Conservation (phyloP, 1,140 invertebrate species). For the Pinna nobilis region DNA sequence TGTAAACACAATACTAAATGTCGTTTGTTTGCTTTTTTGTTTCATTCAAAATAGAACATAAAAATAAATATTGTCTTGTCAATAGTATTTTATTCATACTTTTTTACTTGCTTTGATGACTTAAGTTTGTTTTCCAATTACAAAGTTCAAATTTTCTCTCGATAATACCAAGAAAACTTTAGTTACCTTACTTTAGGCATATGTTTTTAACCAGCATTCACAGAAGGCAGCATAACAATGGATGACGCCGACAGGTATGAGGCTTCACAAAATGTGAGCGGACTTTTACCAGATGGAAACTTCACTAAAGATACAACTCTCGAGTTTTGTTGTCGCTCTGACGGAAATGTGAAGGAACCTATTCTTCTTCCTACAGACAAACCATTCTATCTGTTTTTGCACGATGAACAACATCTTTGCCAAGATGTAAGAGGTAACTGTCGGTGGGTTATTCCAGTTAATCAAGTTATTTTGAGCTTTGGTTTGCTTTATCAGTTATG, state of each 20-base stretch:
- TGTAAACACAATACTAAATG: no score
- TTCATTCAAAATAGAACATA: no score
- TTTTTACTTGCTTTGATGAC: no score
- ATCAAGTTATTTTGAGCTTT: not conserved
- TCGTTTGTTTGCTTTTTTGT: no score
- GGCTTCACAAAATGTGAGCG: not conserved
- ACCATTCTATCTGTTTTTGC: conserved; percentile 46
- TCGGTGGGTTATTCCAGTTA: not conserved
- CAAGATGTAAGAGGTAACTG: conserved; percentile 46
- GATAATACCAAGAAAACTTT: no score
- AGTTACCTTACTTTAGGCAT: no score
- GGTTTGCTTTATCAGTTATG: not conserved
- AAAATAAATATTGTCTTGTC: no score
- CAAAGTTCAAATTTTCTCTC: no score
- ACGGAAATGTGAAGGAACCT: conserved; percentile 29
- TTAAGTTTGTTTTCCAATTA: no score
- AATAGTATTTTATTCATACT: no score
- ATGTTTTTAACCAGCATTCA: conserved; percentile 30
- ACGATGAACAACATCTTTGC: conserved; percentile 25
- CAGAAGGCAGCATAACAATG: conserved; percentile 32
- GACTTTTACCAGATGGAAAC: conserved; percentile 40
- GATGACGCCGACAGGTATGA: conserved; percentile 12
- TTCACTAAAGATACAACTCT: conserved; percentile 31
- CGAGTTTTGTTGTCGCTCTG: conserved; percentile 45
- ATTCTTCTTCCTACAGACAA: conserved; percentile 39